Evolutionary conservation across 1,140 invertebrate genomes (phyloP), one percentile per base, ranked within the genome.

Genomic region (Probaryconus sp.): DNA sequence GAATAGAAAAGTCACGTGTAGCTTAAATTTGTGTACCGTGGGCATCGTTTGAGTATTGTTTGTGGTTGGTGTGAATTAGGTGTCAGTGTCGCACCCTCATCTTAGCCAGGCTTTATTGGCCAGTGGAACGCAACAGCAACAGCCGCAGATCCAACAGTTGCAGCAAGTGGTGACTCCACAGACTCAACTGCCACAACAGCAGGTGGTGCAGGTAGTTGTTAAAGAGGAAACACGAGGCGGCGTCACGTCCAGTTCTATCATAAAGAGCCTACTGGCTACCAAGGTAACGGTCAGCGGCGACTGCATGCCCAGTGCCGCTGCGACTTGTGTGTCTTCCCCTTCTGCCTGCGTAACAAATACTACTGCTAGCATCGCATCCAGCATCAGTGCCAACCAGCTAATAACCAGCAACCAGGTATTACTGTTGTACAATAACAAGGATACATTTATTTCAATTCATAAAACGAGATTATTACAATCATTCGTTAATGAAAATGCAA

Each of bases 221-320:
- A 85, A 88, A 51, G 84, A 86, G 14, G 85, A 84, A 43, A 79
- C 80, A 38, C 77, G 83, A 77, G 71, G 33, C 28, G 83, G 81
- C 48, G 79, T 85, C 16, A 85, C 86, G 17, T 87, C 87, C 45
- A 91, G 91, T 77, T 94, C 93, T 56, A 89, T 95, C 76, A 95
- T 96, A 81, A 95, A 96, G 88, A 95, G 92, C 88, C 89, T 96
- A 51, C 87, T 96, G 85, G 94, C 94, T 70, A 95, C 92, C 85
- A 96, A 96, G 90, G 92, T 96, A 89, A 92, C 90, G 69, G 79
- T 87, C 83, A 85, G 84, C 84, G 85, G 86, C 82, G 89, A 90
- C 84, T 90, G 90, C 89, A 89, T 90, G 89, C 76, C 89, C 88
- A 85, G 82, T 78, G 82, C 83, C 83, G 82, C 80, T 81, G 81